Evolutionary conservation across 2,113 vertebrate genomes (phyloP).

Genomic region (Pollimyrus isidori): DNA sequence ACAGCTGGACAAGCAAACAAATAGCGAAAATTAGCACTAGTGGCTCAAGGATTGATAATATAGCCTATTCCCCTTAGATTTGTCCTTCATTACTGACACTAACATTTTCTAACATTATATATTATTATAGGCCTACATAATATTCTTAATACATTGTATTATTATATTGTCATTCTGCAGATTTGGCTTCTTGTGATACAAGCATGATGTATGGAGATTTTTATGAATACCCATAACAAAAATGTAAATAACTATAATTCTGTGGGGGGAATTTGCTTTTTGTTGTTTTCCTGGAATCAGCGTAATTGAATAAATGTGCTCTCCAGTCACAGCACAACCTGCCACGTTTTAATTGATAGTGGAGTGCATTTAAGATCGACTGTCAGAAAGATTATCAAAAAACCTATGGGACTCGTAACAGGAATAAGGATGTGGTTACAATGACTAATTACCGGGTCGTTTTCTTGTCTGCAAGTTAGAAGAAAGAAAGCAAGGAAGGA

Average conservation of each 20-base stretch:
- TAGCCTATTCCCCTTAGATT: neutral
- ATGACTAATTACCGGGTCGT: constrained; percentile 45
- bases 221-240: neutral
- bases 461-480: constrained; percentile 31
- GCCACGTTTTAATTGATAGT: constrained; percentile 6
- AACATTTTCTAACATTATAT: neutral
- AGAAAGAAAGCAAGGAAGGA: constrained; percentile 28
- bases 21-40: neutral
- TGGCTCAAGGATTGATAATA: neutral
- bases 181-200: neutral
- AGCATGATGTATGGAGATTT: neutral
- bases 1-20: neutral
- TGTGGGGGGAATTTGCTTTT: neutral
- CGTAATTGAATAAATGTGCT: neutral
- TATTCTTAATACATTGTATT: neutral
- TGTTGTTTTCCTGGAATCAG: constrained; percentile 1
- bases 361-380: neutral
- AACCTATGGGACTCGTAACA: constrained; percentile 11
- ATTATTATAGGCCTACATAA: neutral
- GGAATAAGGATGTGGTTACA: constrained; percentile 55
- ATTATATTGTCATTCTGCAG: neutral
- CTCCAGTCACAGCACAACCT: neutral
- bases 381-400: neutral
- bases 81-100: neutral
- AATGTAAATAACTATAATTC: neutral